phyloP scores from a whole-genome alignment of 2,113 vertebrate genomes.

The Setophaga coronata region DNA sequence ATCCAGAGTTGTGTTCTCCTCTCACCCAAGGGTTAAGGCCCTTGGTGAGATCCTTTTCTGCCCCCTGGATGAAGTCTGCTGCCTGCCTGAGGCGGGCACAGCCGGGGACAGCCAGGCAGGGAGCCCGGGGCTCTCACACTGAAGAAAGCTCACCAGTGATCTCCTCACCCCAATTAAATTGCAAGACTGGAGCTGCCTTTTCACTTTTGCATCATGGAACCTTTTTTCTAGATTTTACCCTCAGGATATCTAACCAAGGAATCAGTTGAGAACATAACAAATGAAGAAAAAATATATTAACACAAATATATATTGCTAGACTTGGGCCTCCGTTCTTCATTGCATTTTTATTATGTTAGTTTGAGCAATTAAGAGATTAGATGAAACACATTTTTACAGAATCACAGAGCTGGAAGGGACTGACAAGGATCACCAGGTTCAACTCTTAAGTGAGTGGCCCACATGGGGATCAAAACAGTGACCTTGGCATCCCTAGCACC shows the following conservation, averaged over 20 bases:
- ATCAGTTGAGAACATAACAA: neutral
- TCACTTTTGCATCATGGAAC: neutral
- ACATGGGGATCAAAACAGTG: neutral
- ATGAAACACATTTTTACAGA: neutral
- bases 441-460: neutral
- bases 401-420: neutral
- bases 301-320: neutral
- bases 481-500: neutral
- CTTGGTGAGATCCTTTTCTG: neutral
- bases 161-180: neutral
- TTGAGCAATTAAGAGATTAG: neutral
- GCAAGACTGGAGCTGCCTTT: neutral
- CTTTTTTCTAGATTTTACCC: neutral
- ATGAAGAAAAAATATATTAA: neutral
- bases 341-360: neutral
- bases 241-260: neutral
- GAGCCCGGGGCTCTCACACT: no score
- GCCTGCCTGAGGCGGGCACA: neutral
- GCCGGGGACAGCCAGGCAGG: neutral
- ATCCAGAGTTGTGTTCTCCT: neutral
- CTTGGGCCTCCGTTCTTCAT: neutral
- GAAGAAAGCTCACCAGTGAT: neutral
- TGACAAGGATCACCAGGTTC: neutral
- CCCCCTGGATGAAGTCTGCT: fast-evolving
- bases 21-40: neutral